phyloP scores from a whole-genome alignment of 2,113 vertebrate species.

The Eonycteris spelaea region DNA sequence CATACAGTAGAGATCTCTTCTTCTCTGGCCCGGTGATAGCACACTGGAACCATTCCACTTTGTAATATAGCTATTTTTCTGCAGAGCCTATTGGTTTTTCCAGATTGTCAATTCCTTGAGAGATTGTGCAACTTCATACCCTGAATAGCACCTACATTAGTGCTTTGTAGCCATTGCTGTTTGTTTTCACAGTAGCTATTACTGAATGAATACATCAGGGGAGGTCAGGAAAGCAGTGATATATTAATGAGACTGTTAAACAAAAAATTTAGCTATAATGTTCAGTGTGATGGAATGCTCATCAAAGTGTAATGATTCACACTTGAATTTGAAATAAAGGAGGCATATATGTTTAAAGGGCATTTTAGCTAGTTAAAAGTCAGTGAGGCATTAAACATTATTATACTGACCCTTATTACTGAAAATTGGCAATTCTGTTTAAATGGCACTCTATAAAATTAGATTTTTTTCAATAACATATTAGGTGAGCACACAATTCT shows the following conservation, averaged over 20 bases:
- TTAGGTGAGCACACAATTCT: slow-evolving; percentile 36
- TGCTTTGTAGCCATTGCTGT: neutral
- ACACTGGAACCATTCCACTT: neutral
- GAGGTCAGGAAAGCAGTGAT: neutral
- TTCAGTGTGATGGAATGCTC: slow-evolving; percentile 42
- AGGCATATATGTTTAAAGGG: slow-evolving; percentile 62
- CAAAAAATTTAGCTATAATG: slow-evolving; percentile 52
- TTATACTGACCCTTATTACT: slow-evolving; percentile 69
- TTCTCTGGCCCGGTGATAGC: fast-evolving
- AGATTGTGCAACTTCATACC: neutral
- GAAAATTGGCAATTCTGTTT: slow-evolving; percentile 71
- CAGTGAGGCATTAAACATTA: slow-evolving; percentile 66
- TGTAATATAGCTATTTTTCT: neutral
- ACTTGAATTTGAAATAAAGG: slow-evolving; percentile 62
- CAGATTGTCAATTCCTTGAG: neutral
- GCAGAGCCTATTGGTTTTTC: neutral
- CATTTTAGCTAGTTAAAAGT: slow-evolving; percentile 66
- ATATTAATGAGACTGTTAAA: slow-evolving; percentile 60
- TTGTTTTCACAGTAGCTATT: slow-evolving; percentile 32
- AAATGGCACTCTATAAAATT: slow-evolving; percentile 69
- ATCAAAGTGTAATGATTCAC: slow-evolving; percentile 64
- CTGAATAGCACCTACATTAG: neutral
- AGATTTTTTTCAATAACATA: slow-evolving; percentile 66
- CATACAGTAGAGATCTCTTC: neutral
- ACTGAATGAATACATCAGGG: neutral